Percentiles rank a stretch among this genome's conserved stretches.
phyloP scores from a whole-genome alignment of 1,140 invertebrate genomes.

The Brachionus sp. region DNA sequence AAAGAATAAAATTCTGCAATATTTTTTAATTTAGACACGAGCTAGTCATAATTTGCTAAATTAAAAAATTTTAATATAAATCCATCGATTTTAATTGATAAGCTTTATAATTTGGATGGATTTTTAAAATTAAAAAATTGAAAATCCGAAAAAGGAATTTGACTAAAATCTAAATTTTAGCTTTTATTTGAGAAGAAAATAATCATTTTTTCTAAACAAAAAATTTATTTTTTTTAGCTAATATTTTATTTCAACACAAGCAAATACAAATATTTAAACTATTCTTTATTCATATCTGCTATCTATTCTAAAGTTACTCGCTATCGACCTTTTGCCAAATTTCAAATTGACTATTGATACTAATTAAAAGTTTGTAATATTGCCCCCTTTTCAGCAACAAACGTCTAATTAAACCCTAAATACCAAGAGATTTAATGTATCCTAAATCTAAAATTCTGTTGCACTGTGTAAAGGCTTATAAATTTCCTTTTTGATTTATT shows the following conservation, averaged over 20 bases:
- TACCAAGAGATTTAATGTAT: constrained; percentile 17
- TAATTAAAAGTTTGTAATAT: background rate
- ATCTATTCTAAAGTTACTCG: background rate
- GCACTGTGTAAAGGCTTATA: background rate
- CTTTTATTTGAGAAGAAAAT: background rate
- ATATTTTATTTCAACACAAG: constrained; percentile 5
- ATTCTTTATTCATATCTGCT: background rate
- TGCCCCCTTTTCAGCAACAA: background rate
- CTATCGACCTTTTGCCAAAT: background rate
- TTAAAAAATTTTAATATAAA: background rate
- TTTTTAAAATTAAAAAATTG: background rate
- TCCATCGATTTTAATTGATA: background rate
- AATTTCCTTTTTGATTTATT: background rate
- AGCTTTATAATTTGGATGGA: background rate
- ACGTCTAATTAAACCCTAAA: background rate
- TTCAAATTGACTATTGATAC: constrained; percentile 11
- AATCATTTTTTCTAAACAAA: background rate
- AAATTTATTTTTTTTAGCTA: background rate
- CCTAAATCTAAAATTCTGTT: background rate
- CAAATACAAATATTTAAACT: background rate
- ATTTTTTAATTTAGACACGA: background rate
- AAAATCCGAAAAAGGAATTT: background rate
- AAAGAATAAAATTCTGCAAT: constrained; percentile 14
- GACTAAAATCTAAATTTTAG: background rate
- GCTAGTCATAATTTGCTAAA: background rate